Evolutionary conservation across 1,140 invertebrate genomes (phyloP).

Genomic region (Saccostrea cuccullata): DNA sequence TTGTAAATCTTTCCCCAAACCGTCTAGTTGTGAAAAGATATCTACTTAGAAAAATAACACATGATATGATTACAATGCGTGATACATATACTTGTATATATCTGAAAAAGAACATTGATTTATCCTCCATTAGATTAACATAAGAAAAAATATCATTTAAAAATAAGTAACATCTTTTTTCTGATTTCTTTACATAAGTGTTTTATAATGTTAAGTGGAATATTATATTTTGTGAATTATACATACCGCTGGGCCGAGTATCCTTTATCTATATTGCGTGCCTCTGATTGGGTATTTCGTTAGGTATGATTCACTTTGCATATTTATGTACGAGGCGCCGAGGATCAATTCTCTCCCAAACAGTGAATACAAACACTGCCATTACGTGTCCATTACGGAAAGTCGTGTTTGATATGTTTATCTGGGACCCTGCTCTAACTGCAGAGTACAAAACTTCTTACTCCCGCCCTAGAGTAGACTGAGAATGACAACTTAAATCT

Average conservation of each 20-base stretch:
- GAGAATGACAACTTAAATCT: slow-evolving; percentile 21
- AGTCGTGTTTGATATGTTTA: slow-evolving; percentile 28
- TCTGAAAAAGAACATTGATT: too few species aligned
- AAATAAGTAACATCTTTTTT: not conserved
- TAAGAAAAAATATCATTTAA: not conserved
- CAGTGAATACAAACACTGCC: slow-evolving; percentile 28
- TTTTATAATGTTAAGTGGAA: too few species aligned
- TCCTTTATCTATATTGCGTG: not conserved
- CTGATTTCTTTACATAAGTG: not conserved
- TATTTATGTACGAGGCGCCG: slow-evolving; percentile 39
- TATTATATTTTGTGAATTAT: not conserved
- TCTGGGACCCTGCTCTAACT: not conserved
- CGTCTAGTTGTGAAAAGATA: too few species aligned
- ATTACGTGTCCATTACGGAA: slow-evolving; percentile 40
- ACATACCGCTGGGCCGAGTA: not conserved
- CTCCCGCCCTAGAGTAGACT: slow-evolving; percentile 12
- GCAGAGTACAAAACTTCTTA: not conserved
- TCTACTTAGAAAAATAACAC: too few species aligned
- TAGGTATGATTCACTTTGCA: slow-evolving; percentile 37
- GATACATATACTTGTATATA: too few species aligned
- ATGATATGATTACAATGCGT: too few species aligned
- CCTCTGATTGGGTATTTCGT: not conserved
- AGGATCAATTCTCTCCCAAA: slow-evolving; percentile 32
- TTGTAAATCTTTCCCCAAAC: too few species aligned
- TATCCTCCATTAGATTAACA: too few species aligned